A percentile compares a stretch with the other conserved stretches of the same genome.
These are phyloP conservation scores for Apodemus agrarius DNA, from an alignment of 2,797 vertebrate species.

Conservation along the genomic window DNA sequence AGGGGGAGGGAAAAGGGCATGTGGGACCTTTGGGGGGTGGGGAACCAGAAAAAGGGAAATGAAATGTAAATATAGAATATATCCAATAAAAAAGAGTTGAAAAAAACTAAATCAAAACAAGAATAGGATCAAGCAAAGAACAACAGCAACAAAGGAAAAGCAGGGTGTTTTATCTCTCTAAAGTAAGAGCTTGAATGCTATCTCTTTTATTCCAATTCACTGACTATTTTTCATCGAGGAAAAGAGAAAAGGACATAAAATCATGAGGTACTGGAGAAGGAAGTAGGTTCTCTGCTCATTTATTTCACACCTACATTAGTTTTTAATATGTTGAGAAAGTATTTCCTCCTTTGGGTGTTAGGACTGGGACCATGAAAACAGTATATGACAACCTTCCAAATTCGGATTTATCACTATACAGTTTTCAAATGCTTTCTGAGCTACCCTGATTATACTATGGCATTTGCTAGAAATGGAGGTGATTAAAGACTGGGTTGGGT, in stretches of 20 bases:
- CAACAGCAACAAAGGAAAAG: background rate
- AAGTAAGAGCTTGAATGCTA: background rate
- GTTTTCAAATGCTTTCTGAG: constrained; percentile 25
- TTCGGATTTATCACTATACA: background rate
- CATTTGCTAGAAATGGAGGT: constrained; percentile 32
- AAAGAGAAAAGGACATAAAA: background rate
- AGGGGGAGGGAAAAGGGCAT: too few relatives aligned
- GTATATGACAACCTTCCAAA: background rate
- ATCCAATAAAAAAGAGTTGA: too few relatives aligned
- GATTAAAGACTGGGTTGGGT: constrained; percentile 6
- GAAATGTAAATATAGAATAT: too few relatives aligned
- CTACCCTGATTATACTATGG: constrained; percentile 11
- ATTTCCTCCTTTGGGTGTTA: background rate
- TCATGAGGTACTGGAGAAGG: background rate
- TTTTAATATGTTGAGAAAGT: constrained; percentile 1
- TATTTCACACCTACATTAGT: constrained; percentile 8
- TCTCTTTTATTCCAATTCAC: background rate
- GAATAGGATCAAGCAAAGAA: background rate
- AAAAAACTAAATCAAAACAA: background rate
- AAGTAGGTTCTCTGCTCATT: background rate
- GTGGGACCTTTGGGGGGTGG: too few relatives aligned
- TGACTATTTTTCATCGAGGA: background rate
- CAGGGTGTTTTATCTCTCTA: background rate
- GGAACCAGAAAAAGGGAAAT: too few relatives aligned
- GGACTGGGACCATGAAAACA: background rate